Evolutionary conservation across 1,140 invertebrate genomes (phyloP), one percentile per base, ranked within the genome.

Genomic region (Bemisia tabaci): DNA sequence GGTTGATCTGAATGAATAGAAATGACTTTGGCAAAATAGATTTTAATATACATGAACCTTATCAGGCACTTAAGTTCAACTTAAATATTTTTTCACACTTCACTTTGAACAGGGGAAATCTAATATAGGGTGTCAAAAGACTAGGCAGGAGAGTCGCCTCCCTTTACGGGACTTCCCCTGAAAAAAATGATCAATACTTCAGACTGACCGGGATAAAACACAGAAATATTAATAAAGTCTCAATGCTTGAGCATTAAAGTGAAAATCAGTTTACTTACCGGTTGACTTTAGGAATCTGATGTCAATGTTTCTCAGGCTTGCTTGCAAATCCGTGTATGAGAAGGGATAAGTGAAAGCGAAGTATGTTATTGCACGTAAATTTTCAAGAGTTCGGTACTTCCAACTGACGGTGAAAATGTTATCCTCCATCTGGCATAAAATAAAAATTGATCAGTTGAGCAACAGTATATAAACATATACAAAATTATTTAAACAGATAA

Each of bases 261-360:
- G 17, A 48, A 48, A 48, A 48, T n/a, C n/a, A n/a, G n/a, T n/a
- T n/a, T n/a, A n/a, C 33, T 48, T 48, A 64, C 59, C 48, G 62
- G 62, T 22, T 2, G 66, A 25, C 39, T 63, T 22, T 59, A 59
- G 33, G 62, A 84, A 84, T 73, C 81, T 82, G 58, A 77, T 73
- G 75, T 91, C 88, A 39, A 90, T 80, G 59, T 79, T 79, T 66
- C 80, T 77, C 21, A 91, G 75, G 72, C 85, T 82, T 67, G 85
- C 84, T 78, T 91, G 89, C 60, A 91, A 79, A 72, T 95, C 91
- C 0, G 82, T 80, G 73, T 93, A 95, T 0, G 91, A 88, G 79
- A 87, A 95, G 22, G 94, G 94, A 78, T 91, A 95, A 26, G 92
- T 94, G 76, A 95, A 96, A 0, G 92, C 92, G 81, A 95, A 91